phyloP scores from a whole-genome alignment of 2,888 invertebrate genomes.

The Enchytraeus crypticus region DNA sequence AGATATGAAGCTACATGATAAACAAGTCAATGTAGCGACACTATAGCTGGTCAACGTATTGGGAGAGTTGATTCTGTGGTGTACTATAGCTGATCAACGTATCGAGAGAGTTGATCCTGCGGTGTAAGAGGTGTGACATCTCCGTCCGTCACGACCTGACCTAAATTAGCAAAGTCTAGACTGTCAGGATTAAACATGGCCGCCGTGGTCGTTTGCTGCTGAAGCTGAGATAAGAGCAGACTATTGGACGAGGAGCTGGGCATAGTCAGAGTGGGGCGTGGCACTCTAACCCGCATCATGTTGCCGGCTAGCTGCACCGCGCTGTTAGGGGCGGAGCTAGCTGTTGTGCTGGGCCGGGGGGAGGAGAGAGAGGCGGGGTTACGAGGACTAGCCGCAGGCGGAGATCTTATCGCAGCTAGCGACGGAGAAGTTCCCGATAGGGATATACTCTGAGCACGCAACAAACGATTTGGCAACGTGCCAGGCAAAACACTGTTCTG shows the following conservation, averaged over 20 bases:
- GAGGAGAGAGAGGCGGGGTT: neutral
- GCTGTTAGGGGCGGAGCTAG: neutral
- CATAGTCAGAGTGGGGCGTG: neutral
- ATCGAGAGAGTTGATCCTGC: conserved; percentile 88
- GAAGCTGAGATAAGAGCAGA: neutral
- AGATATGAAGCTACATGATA: no score
- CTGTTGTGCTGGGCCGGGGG: neutral
- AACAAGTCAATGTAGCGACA: no score
- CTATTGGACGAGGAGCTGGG: neutral
- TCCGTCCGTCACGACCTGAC: conserved; percentile 28
- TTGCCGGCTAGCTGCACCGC: neutral
- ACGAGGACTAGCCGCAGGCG: neutral
- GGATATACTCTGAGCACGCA: neutral
- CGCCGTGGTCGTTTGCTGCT: neutral
- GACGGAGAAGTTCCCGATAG: neutral
- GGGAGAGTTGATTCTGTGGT: no score
- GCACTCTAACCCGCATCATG: neutral
- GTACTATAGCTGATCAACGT: conserved; percentile 64
- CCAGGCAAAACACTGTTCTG: neutral
- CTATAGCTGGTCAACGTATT: no score
- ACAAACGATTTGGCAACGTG: neutral
- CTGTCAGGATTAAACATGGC: neutral
- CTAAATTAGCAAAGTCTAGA: conserved; percentile 2
- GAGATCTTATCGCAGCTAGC: neutral
- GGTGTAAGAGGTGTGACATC: conserved; percentile 75